A percentile compares a stretch with the other conserved stretches of the same genome.
Evolutionary conservation across 2,888 invertebrate genomes (phyloP).

Genomic region (Nebria salina): DNA sequence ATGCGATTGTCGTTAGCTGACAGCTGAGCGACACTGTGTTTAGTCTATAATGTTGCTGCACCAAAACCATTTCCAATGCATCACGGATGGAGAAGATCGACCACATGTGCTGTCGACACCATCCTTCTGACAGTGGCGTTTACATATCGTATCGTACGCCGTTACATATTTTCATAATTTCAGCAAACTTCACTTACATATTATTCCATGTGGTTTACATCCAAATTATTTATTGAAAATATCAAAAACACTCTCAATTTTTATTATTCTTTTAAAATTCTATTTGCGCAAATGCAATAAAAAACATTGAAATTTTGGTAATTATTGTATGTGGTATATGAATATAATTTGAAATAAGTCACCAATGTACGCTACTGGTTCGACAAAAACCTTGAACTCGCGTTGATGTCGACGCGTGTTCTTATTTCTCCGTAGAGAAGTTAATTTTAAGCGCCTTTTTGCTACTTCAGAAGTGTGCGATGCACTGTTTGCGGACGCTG

Average conservation of each 20-base stretch:
- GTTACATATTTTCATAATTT: not conserved
- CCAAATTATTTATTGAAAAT: too few relatives aligned
- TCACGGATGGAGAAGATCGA: not conserved
- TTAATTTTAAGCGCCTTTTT: conserved; percentile 40
- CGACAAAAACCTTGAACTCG: conserved; percentile 17
- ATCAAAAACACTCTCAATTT: too few relatives aligned
- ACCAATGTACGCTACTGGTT: not conserved
- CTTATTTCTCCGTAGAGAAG: conserved; percentile 32
- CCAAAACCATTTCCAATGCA: not conserved
- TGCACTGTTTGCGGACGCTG: conserved; percentile 23
- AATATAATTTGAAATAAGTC: not conserved
- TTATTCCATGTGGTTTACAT: too few relatives aligned
- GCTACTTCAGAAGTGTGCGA: conserved; percentile 11
- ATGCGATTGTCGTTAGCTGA: conserved; percentile 13
- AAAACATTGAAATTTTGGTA: too few relatives aligned
- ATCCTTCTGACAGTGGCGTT: not conserved
- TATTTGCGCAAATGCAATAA: too few relatives aligned
- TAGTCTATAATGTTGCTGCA: conserved; percentile 16
- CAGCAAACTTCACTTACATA: not conserved
- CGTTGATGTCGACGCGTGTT: not conserved
- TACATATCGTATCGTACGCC: not conserved
- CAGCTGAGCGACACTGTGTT: conserved; percentile 17
- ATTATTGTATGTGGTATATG: too few relatives aligned
- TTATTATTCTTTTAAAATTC: too few relatives aligned
- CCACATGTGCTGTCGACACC: conserved; percentile 19